Conservation (phyloP, 2,888 invertebrate species). For the Caenorhabditis sulstoni region DNA sequence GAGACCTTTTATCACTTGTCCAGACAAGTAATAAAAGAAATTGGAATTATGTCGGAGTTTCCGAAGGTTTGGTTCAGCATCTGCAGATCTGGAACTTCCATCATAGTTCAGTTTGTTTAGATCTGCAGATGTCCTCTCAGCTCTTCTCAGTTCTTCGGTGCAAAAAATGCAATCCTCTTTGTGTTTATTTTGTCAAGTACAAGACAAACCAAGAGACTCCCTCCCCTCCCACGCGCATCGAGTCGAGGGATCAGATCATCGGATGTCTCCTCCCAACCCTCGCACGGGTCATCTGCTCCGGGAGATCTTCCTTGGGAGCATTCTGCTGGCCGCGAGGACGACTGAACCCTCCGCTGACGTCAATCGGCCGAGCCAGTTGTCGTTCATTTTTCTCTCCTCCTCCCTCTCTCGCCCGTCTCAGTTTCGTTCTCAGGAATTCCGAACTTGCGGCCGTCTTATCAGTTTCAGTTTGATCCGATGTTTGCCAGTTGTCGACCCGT, state of each 20-base stretch:
- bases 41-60: too few relatives aligned
- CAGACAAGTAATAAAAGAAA: too few relatives aligned
- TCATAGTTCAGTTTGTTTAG: too few relatives aligned
- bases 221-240: neutral
- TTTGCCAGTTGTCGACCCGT: neutral
- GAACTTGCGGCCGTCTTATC: conserved; percentile 14
- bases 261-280: neutral
- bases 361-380: conserved; percentile 29
- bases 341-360: conserved; percentile 32
- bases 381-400: neutral
- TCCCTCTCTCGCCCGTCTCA: conserved; percentile 13
- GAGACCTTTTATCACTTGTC: too few relatives aligned
- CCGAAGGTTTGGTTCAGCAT: too few relatives aligned
- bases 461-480: neutral
- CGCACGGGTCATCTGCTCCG: conserved; percentile 1
- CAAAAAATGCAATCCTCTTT: too few relatives aligned
- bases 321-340: conserved; percentile 4
- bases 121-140: too few relatives aligned
- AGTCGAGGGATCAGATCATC: neutral
- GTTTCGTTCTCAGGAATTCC: conserved; percentile 54
- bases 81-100: too few relatives aligned
- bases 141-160: too few relatives aligned
- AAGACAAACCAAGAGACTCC: conserved; percentile 8
- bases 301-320: too few relatives aligned
- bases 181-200: conserved; percentile 16